These are phyloP conservation scores for Leptinotarsa rubiginosa DNA, from an alignment of 2,888 invertebrate species.

Conservation along the genomic window DNA sequence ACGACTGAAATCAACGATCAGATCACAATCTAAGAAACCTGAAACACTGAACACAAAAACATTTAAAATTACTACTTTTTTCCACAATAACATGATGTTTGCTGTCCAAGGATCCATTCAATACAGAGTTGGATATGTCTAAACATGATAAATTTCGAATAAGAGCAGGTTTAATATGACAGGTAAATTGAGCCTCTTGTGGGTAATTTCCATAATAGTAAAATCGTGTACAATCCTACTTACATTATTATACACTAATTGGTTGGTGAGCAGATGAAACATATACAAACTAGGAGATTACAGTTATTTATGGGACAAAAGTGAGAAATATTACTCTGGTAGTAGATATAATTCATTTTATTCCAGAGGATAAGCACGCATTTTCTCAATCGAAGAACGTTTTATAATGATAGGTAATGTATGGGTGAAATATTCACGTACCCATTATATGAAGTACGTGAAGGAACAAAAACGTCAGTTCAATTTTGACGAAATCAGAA, in stretches of 20 bases:
- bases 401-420: no score
- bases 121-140: neutral
- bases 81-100: neutral
- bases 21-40: constrained; percentile 25
- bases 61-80: neutral
- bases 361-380: no score
- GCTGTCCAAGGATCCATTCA: neutral
- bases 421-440: no score
- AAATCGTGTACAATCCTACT: neutral
- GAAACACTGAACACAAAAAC: neutral
- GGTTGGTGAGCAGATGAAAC: neutral
- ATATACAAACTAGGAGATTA: neutral
- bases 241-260: neutral
- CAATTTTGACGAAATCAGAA: no score
- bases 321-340: no score
- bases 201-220: neutral
- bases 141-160: neutral
- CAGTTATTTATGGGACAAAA: neutral
- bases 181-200: neutral
- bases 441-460: no score
- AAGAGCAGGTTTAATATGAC: neutral
- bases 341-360: no score
- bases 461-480: no score
- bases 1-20: constrained; percentile 28
- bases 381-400: no score